A percentile compares a stretch with the other conserved stretches of the same genome.
phyloP scores from a whole-genome alignment of 2,113 vertebrate genomes.

The Delphinus delphis region DNA sequence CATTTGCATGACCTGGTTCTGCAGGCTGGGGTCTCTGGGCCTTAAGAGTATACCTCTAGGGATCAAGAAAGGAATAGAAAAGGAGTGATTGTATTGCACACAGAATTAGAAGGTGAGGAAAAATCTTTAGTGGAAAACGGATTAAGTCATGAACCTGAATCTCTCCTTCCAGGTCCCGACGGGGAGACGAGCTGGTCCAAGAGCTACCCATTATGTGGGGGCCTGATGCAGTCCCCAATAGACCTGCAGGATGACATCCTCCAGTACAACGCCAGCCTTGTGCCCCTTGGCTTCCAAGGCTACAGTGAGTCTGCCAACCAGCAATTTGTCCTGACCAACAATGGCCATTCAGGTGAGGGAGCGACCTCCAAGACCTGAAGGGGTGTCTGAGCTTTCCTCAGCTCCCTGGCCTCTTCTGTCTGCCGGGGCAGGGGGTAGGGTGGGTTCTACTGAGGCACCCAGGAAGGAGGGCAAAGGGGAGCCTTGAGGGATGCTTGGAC shows the following conservation, averaged over 20 bases:
- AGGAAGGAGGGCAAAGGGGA: neutral
- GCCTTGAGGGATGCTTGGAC: neutral
- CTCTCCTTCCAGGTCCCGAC: constrained; percentile 84
- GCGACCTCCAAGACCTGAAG: neutral
- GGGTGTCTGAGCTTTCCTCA: neutral
- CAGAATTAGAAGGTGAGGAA: neutral
- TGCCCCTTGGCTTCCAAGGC: constrained; percentile 89
- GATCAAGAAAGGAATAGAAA: neutral
- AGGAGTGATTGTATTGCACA: neutral
- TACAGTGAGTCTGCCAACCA: constrained; percentile 87
- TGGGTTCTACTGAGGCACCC: neutral
- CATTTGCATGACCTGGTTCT: neutral
- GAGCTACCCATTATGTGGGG: constrained; percentile 91
- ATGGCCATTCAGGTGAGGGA: constrained; percentile 93
- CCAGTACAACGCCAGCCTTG: constrained; percentile 88
- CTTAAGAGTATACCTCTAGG: neutral
- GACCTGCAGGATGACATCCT: constrained; percentile 90
- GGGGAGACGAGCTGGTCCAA: constrained; percentile 90
- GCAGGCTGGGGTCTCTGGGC: neutral
- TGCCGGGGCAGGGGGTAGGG: neutral
- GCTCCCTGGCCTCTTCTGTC: neutral
- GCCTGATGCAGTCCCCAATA: constrained; percentile 93
- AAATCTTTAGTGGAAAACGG: neutral
- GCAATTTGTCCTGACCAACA: constrained; percentile 91
- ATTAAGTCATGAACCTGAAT: neutral